phyloP scores from a whole-genome alignment of 1,140 invertebrate genomes.

The Calliopsis andreniformis region DNA sequence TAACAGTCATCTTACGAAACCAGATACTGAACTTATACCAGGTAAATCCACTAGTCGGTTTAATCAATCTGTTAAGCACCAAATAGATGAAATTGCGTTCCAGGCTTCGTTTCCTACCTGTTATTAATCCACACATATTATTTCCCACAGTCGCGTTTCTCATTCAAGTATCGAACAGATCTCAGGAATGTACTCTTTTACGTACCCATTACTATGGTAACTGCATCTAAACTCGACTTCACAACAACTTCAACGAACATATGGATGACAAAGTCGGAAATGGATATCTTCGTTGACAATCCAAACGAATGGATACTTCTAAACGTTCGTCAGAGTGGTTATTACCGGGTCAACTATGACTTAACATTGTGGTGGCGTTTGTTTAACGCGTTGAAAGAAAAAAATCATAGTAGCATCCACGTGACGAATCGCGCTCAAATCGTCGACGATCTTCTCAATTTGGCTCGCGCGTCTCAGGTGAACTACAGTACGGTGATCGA shows the following conservation, averaged over 20 bases:
- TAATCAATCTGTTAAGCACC: no score
- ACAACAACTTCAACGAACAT: slow-evolving; percentile 51
- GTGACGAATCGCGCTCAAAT: slow-evolving; percentile 84
- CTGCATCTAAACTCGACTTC: slow-evolving; percentile 31
- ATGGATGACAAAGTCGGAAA: slow-evolving; percentile 71
- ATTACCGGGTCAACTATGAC: slow-evolving; percentile 86
- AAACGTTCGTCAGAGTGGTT: slow-evolving; percentile 85
- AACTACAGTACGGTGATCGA: slow-evolving; percentile 70
- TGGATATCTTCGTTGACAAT: slow-evolving; percentile 55
- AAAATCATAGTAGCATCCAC: slow-evolving; percentile 79
- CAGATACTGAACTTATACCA: slow-evolving; percentile 80
- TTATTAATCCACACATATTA: background rate
- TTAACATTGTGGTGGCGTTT: slow-evolving; percentile 32
- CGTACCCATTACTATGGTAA: slow-evolving; percentile 67
- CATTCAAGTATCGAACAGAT: background rate
- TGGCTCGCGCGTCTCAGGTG: slow-evolving; percentile 77
- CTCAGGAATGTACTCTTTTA: slow-evolving; percentile 33
- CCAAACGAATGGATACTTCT: slow-evolving; percentile 82
- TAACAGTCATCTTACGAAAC: slow-evolving; percentile 81
- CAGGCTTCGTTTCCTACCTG: no score
- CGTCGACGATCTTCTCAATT: slow-evolving; percentile 81
- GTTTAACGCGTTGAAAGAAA: slow-evolving; percentile 77
- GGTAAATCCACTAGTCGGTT: no score
- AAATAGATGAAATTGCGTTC: background rate
- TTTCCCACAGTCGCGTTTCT: slow-evolving; percentile 25